Evolutionary conservation across 2,797 vertebrate species (phyloP), one percentile per base, ranked within the genome.

Genomic region (Anabacerthia variegaticeps): DNA sequence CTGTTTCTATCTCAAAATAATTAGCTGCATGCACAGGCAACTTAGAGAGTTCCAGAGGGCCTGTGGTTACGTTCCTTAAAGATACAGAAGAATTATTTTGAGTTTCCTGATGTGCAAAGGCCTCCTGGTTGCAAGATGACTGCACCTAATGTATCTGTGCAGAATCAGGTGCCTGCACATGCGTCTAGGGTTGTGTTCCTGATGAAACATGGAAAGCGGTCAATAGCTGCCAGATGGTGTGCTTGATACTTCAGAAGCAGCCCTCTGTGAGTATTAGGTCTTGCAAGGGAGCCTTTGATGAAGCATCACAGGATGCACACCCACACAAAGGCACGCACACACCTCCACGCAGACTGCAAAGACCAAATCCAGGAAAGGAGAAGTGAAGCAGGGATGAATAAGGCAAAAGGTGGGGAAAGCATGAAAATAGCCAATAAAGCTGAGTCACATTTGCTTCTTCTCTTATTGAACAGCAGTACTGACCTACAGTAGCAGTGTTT

Each of bases 1-100:
- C 69, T 6, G 6, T 78, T 97, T 89, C 84, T 58, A 28, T 91
- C 67, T 89, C 83, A 95, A 83, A 96, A 94, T 95, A 96, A 97
- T 97, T 96, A 95, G 71, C 63, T 55, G 37, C 69, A 69, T 9
- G 59, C 54, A 75, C 23, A 79, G 55, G 62, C 41, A 93, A 95
- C 83, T 82, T 54, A 27, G 48, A 89, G 59, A 90, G 58, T 32
- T 94, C 80, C 83, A 92, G 76, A 95, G 69, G 43, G 78, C 51
- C 72, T 3, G 8, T n/a, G 26, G 54, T 51, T 85, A 75, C 63
- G 61, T 88, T 88, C 7, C 34, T 85, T 80, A 65, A 94, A 85
- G 77, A 66, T 20, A 68, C 24, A 69, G 75, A 67, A 56, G 34
- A 69, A 34, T 82, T 86, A 10, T 12, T 14, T 23, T 28, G n/a